Percentiles rank a stretch among this genome's conserved stretches.
Conservation (phyloP, 92 coral and sea anemone species). For the Nematostella vectensis region DNA sequence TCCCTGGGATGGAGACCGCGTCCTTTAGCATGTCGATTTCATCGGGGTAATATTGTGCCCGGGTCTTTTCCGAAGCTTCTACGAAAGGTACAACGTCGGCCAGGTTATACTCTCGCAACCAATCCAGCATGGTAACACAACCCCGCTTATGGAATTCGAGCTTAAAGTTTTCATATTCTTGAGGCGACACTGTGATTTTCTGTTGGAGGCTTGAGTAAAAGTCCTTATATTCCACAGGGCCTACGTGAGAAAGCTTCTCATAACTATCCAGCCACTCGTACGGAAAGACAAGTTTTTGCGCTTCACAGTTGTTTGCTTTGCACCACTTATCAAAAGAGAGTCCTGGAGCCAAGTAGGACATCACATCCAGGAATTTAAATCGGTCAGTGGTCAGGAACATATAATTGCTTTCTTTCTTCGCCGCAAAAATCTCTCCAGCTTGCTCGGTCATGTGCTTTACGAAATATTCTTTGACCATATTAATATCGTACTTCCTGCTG, state of each 20-base stretch:
- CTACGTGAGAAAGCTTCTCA: constrained; percentile 19
- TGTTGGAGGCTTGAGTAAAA: constrained; percentile 23
- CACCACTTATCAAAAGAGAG: constrained; percentile 14
- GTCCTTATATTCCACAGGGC: constrained; percentile 21
- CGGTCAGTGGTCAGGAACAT: constrained; percentile 10
- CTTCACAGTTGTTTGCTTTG: constrained; percentile 23
- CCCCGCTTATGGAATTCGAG: constrained; percentile 4
- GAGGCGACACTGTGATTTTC: constrained; percentile 20
- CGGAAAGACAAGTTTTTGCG: constrained; percentile 16
- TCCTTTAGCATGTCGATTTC: too few species aligned
- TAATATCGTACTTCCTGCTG: too few species aligned
- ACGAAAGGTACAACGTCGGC: too few species aligned
- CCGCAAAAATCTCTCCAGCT: constrained; percentile 8
- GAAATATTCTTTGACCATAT: too few species aligned
- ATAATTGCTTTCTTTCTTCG: constrained; percentile 3
- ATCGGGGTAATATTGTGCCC: too few species aligned
- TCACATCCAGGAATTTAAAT: constrained; percentile 15
- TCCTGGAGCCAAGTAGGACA: constrained; percentile 23
- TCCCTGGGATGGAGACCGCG: too few species aligned
- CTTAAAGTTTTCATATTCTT: constrained; percentile 21
- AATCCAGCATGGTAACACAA: constrained; percentile 10
- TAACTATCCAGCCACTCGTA: constrained; percentile 21
- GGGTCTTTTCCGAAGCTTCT: too few species aligned
- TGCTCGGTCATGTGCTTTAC: constrained; percentile 16
- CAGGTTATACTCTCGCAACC: too few species aligned